Conservation (phyloP, 1,140 invertebrate species). For the Xylocopa sonorina region DNA sequence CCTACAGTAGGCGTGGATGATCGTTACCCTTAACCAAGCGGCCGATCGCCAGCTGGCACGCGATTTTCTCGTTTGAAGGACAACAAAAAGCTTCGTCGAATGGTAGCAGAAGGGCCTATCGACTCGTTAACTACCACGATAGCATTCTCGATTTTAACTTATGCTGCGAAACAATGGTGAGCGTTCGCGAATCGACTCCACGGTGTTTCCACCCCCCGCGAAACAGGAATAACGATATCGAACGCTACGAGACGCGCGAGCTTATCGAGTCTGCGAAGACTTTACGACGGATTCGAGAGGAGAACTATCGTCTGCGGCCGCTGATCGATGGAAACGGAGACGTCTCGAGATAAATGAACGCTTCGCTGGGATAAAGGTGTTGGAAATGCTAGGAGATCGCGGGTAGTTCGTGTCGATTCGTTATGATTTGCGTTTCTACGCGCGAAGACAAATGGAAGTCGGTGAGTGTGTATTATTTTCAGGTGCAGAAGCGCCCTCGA, state of each 20-base stretch:
- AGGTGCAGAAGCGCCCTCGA: slow-evolving; percentile 23
- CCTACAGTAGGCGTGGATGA: too few species aligned
- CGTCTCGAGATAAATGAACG: too few species aligned
- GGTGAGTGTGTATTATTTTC: too few species aligned
- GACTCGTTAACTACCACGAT: too few species aligned
- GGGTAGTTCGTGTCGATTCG: too few species aligned
- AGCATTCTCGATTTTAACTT: slow-evolving; percentile 4
- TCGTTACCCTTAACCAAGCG: not conserved
- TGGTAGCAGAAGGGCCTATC: not conserved
- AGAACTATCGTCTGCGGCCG: not conserved
- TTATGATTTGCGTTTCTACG: too few species aligned
- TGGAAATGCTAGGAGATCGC: too few species aligned
- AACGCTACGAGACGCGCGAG: not conserved
- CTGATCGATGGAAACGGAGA: not conserved
- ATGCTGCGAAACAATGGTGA: not conserved
- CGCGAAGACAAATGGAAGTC: too few species aligned
- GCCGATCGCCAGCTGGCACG: not conserved
- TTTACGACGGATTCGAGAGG: not conserved
- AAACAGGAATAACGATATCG: not conserved
- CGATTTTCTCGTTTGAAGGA: slow-evolving; percentile 11
- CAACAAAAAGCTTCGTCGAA: not conserved
- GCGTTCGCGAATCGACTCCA: slow-evolving; percentile 1
- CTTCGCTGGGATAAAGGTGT: too few species aligned
- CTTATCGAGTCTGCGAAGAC: not conserved
- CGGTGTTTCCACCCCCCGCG: not conserved